These are phyloP conservation scores for Agrypnia vestita DNA, from an alignment of 1,140 invertebrate genomes.

Conservation along the genomic window DNA sequence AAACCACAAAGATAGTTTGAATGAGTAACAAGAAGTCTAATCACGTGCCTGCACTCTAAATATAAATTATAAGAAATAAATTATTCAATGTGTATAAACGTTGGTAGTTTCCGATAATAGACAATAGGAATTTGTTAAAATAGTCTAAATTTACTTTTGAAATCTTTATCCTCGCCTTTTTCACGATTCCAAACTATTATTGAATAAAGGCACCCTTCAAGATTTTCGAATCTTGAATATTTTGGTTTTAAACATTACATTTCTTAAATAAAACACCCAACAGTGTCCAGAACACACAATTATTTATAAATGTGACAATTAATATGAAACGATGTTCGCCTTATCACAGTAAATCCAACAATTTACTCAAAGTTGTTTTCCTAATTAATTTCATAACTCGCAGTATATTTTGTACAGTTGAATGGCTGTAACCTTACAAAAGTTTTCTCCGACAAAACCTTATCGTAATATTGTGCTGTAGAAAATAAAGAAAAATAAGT, in stretches of 20 bases:
- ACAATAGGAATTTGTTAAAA: too few relatives aligned
- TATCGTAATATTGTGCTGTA: constrained; percentile 17
- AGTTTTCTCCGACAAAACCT: constrained; percentile 11
- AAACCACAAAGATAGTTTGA: too few relatives aligned
- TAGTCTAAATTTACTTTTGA: neutral
- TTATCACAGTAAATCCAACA: constrained; percentile 2
- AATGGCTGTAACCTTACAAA: constrained; percentile 38
- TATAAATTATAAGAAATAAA: too few relatives aligned
- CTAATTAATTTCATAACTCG: constrained; percentile 4
- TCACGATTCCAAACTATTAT: constrained; percentile 9
- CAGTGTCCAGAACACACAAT: neutral
- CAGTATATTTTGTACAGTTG: constrained; percentile 35
- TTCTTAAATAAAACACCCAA: constrained; percentile 11
- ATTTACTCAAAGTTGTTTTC: neutral
- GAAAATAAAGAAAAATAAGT: constrained; percentile 30
- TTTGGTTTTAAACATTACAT: neutral
- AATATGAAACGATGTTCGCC: neutral
- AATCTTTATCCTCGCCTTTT: neutral
- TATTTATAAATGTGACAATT: neutral
- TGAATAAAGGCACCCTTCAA: constrained; percentile 23
- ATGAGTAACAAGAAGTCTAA: too few relatives aligned
- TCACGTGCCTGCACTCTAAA: too few relatives aligned
- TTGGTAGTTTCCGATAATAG: too few relatives aligned
- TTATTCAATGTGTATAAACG: too few relatives aligned
- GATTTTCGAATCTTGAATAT: constrained; percentile 12